These are phyloP conservation scores for Dorcus hopei DNA, from an alignment of 2,888 invertebrate genomes.

Conservation along the genomic window DNA sequence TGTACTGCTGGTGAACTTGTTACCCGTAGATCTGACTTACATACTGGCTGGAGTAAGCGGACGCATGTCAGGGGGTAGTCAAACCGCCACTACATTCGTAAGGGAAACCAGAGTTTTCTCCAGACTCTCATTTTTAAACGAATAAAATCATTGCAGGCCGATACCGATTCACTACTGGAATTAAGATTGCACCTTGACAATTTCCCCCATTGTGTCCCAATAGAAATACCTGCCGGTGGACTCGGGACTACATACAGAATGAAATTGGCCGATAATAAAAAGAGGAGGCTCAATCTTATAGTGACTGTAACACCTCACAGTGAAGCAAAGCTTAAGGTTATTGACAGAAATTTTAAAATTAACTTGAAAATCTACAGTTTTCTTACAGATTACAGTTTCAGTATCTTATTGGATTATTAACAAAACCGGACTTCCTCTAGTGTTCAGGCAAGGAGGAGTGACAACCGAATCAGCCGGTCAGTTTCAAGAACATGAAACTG, in stretches of 20 bases:
- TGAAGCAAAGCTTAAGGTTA: constrained; percentile 44
- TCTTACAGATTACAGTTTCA: constrained; percentile 65
- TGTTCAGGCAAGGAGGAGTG: constrained; percentile 87
- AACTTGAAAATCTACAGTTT: background rate
- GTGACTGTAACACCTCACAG: constrained; percentile 51
- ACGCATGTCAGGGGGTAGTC: constrained; percentile 41
- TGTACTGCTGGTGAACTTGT: constrained; percentile 78
- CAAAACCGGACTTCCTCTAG: constrained; percentile 91
- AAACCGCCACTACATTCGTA: constrained; percentile 39
- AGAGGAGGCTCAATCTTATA: constrained; percentile 71
- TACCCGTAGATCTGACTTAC: constrained; percentile 77
- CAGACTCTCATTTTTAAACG: constrained; percentile 1
- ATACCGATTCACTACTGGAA: no score
- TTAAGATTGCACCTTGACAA: constrained; percentile 61
- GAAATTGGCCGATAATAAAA: constrained; percentile 69
- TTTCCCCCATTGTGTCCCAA: constrained; percentile 54
- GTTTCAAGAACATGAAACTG: constrained; percentile 91
- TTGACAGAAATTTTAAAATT: no score
- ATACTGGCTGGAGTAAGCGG: constrained; percentile 49
- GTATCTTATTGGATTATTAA: constrained; percentile 96
- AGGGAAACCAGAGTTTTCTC: constrained; percentile 16
- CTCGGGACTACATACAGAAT: constrained; percentile 48
- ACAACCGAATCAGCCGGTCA: constrained; percentile 80
- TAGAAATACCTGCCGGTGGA: constrained; percentile 38
- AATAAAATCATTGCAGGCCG: no score